A percentile compares a stretch with the other conserved stretches of the same genome.
Evolutionary conservation across 2,113 vertebrate genomes (phyloP).

Genomic region (Corythoichthys haematopterus): DNA sequence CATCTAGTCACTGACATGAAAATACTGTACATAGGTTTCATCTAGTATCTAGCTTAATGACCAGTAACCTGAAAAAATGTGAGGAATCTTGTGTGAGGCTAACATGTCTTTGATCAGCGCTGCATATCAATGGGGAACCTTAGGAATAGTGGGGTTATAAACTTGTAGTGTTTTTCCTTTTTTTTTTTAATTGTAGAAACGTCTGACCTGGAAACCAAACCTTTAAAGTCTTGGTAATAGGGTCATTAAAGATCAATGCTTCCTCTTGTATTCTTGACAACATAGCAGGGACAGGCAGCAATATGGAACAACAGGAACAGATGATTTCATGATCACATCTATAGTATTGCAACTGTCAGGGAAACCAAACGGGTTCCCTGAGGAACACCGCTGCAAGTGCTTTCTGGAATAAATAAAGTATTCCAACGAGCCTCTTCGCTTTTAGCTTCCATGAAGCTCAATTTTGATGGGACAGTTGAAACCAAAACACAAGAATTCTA

Average conservation of each 20-base stretch:
- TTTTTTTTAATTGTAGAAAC: conserved; percentile 33
- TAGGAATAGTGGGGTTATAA: conserved; percentile 50
- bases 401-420: conserved; percentile 31
- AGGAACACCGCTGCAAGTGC: conserved; percentile 34
- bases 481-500: conserved; percentile 37
- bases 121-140: conserved; percentile 36
- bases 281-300: conserved; percentile 26
- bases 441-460: conserved; percentile 34
- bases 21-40: conserved; percentile 16
- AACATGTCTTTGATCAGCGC: conserved; percentile 43
- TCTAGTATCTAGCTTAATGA: background rate
- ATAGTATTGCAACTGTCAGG: conserved; percentile 45
- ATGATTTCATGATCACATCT: conserved; percentile 31
- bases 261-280: conserved; percentile 49
- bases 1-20: conserved; percentile 14
- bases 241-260: conserved; percentile 52
- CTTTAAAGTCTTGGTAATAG: conserved; percentile 25
- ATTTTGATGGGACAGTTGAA: conserved; percentile 27
- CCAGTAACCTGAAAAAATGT: background rate
- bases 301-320: conserved; percentile 48
- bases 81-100: conserved; percentile 26
- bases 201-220: conserved; percentile 36
- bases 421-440: conserved; percentile 40
- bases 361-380: conserved; percentile 20
- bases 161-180: conserved; percentile 41